These are phyloP conservation scores for Sycon ciliatum DNA, from an alignment of 37 sponge, comb jelly and placozoan genomes.

Conservation along the genomic window DNA sequence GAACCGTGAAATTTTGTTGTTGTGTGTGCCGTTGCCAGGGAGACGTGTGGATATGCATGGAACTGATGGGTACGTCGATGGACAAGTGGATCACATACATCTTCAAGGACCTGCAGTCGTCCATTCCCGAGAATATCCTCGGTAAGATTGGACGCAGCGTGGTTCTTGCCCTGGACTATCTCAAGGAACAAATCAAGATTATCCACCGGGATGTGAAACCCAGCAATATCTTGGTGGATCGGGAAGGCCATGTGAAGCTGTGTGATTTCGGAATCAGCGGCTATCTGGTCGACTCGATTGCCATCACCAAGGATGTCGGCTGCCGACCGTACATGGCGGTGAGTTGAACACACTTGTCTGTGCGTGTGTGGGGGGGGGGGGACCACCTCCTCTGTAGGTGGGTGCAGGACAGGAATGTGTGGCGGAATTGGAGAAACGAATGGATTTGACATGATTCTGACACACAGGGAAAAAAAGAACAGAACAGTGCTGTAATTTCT, in stretches of 20 bases:
- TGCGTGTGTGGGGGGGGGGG: no score
- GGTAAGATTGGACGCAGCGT: slow-evolving; percentile 66
- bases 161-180: slow-evolving; percentile 57
- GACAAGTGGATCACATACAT: slow-evolving; percentile 71
- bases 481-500: no score
- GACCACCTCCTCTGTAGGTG: no score
- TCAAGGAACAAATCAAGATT: slow-evolving; percentile 58
- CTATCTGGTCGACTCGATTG: slow-evolving; percentile 74
- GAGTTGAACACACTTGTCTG: no score
- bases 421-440: no score
- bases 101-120: slow-evolving; percentile 45
- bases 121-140: slow-evolving; percentile 72
- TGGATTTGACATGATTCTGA: no score
- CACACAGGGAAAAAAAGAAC: no score
- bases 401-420: no score
- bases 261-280: slow-evolving; percentile 93
- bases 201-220: slow-evolving; percentile 95
- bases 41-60: slow-evolving; percentile 97
- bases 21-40: slow-evolving; percentile 32
- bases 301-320: slow-evolving; percentile 65
- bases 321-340: slow-evolving; percentile 84
- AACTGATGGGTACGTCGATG: slow-evolving; percentile 81
- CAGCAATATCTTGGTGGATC: slow-evolving; percentile 75
- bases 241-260: slow-evolving; percentile 75
- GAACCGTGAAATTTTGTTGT: not conserved